Base-by-base conservation (phyloP, 1,140 invertebrate genomes). In the Plectus sambesii region DNA sequence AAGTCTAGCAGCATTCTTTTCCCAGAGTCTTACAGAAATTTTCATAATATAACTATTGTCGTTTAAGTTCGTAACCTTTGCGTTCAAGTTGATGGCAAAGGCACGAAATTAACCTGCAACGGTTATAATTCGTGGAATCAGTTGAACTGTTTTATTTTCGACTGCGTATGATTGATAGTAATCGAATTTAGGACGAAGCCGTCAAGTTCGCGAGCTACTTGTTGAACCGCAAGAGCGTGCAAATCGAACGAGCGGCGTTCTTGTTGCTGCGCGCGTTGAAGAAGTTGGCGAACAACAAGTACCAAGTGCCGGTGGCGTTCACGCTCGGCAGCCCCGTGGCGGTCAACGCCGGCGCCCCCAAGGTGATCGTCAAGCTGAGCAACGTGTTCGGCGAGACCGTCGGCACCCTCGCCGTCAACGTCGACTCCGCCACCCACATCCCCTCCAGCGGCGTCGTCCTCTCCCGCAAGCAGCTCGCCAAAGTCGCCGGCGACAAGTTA, bases 351-450 rank as follows among this genome's bases (percentile, higher is more conserved):
- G 76, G 81, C 27, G 77, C 81, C 20, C 82, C 84, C 2, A 73
- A 76, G 0, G 72, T 93, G 15, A 48, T 71, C 55, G 75, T 93
- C 19, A 78, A 79, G 38, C 79, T 92, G 25, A 82, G 82, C 3
- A 82, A 93, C 74, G 73, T 93, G 29, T 70, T 92, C n/a, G 88
- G 87, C 1, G 77, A 79, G 45, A 72, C 81, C 3, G 62, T 90
- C 5, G 74, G 79, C 1, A 75, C 77, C 6, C 69, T 82, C 25
- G 78, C 79, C 35, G 80, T 87, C 0, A 73, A 81, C 33, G 81
- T 81, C 6, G 81, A 84, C 57, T 82, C 80, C 23, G 83, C 80
- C 1, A 82, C 80, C 0, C 76, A 81, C 57, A 63, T 82, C 0
- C 76, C 76, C 17, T 82, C 85, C 64, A 80, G 83, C 60, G 79